Evolutionary conservation across 2,113 vertebrate species (phyloP).

Genomic region (Ceratotherium simum): DNA sequence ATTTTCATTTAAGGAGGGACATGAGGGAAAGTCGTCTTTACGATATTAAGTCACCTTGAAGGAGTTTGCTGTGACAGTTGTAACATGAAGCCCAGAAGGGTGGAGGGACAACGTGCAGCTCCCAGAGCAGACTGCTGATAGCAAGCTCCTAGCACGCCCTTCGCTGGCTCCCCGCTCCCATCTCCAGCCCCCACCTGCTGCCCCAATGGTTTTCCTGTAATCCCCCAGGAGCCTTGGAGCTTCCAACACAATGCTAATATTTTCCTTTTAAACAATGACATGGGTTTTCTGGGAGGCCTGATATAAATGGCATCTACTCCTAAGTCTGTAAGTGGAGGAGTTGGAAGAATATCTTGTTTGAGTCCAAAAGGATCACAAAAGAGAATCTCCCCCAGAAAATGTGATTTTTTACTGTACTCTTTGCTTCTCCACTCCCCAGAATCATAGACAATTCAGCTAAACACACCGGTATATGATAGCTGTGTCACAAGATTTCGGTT

Average conservation of each 20-base stretch:
- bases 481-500: not conserved
- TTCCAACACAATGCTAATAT: not conserved
- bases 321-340: not conserved
- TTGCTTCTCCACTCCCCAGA: not conserved
- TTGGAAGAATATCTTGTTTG: not conserved
- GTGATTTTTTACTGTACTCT: not conserved
- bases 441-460: not conserved
- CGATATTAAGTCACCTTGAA: not conserved
- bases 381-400: not conserved
- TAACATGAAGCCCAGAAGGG: not conserved
- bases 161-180: too few relatives aligned
- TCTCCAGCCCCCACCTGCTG: too few relatives aligned
- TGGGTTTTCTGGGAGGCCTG: not conserved
- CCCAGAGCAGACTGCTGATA: not conserved
- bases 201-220: not conserved
- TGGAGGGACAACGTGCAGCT: rapidly evolving
- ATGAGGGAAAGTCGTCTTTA: not conserved
- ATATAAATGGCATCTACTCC: not conserved
- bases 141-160: not conserved
- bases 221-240: too few relatives aligned
- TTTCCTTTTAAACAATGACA: conserved; percentile 8
- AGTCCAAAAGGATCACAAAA: not conserved
- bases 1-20: conserved; percentile 26
- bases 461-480: not conserved
- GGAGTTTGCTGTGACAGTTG: not conserved